Base-by-base conservation (phyloP, 1,140 invertebrate genomes). In the Ladona fulva region DNA sequence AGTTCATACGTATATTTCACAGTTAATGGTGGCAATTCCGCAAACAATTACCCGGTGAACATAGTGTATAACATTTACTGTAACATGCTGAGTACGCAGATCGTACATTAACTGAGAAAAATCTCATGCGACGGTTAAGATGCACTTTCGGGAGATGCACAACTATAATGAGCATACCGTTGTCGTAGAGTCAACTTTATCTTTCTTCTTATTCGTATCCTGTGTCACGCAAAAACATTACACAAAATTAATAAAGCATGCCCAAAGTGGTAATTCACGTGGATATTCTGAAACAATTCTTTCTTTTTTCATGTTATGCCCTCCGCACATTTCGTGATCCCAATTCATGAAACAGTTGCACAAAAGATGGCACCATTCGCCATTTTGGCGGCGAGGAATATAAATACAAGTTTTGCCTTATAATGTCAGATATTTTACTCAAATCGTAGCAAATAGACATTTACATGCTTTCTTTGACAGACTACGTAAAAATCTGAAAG, bases 321-420 rank as follows among this genome's bases (percentile, higher is more conserved):
- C 24, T 75, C 74, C 24, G 19, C 74, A 75, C 22, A 44, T 24
- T 76, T 37, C 24, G 29, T 75, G 24, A 42, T 76, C 25, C 25
- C 37, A 76, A 76, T 24, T 76, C 42, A 76, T 76, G 76, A 76
- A 76, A 42, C 44, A 42, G 24, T 76, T 44, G 14, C n/a, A 52
- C 76, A 76, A 76, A 44, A 76, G 76, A 76, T 76, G 76, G 76
- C 76, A 76, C 76, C 76, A 76, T 76, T 76, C 76, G 76, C 76
- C 76, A 76, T 76, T 76, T 76, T 76, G 44, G 74, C 74, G 74
- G 74, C 74, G 52, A 66, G 14, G 52, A 1, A 66, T 66, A 66
- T 66, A 66, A 66, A 66, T 22, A 22, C n/a, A 66, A 66, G n/a
- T 66, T 66, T 66, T 66, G 3, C n/a, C 52, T 66, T 22, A 12